Evolutionary conservation across 1,140 invertebrate species (phyloP).

Genomic region (Trichonephila clavata): DNA sequence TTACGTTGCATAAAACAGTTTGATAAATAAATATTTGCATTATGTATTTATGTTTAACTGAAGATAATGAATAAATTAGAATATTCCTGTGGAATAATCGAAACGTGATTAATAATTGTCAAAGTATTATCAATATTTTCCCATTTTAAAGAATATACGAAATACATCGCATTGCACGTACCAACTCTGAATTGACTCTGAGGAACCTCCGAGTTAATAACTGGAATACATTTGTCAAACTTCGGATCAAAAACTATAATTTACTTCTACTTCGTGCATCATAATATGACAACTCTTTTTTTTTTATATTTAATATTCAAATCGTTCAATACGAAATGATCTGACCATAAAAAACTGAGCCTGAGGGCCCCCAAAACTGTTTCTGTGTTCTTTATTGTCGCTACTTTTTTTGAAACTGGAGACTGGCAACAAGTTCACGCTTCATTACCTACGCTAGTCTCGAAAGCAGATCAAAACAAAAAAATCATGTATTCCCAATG

Average conservation of each 20-base stretch:
- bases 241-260: background rate
- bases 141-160: too few relatives aligned
- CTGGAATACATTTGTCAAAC: background rate
- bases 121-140: too few relatives aligned
- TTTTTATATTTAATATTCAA: background rate
- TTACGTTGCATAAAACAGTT: too few relatives aligned
- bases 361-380: background rate
- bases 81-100: too few relatives aligned
- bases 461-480: slow-evolving; percentile 35
- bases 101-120: too few relatives aligned
- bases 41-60: too few relatives aligned
- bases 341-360: background rate
- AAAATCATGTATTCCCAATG: slow-evolving; percentile 42
- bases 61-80: too few relatives aligned
- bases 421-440: slow-evolving; percentile 26
- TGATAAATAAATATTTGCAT: too few relatives aligned
- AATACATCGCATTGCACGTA: too few relatives aligned
- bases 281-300: background rate
- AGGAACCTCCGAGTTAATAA: too few relatives aligned
- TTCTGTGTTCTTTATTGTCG: background rate
- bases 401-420: slow-evolving; percentile 46
- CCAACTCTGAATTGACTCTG: too few relatives aligned
- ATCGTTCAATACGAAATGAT: background rate
- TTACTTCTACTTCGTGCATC: background rate
- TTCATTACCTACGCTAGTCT: slow-evolving; percentile 57